phyloP scores from a whole-genome alignment of 2,888 invertebrate species.

The Lepetodrilus schrolli region DNA sequence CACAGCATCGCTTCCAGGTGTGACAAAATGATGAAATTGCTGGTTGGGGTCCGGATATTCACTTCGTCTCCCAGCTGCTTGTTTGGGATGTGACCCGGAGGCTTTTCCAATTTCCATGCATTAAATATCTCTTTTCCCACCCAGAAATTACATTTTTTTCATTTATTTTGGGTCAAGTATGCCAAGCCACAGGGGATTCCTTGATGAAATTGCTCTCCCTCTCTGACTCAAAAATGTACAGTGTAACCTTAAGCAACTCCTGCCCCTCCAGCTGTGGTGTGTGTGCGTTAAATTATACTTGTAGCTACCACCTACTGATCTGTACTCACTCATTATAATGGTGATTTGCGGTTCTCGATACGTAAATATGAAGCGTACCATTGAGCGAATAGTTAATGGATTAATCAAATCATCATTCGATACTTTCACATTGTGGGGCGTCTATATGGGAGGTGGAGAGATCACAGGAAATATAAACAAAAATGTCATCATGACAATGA shows the following conservation, averaged over 20 bases:
- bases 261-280: too few relatives aligned
- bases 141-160: constrained; percentile 17
- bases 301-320: too few relatives aligned
- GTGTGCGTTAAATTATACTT: too few relatives aligned
- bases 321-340: too few relatives aligned
- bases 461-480: too few relatives aligned
- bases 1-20: constrained; percentile 1
- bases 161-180: constrained; percentile 19
- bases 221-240: constrained; percentile 21
- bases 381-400: too few relatives aligned
- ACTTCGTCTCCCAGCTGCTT: not conserved
- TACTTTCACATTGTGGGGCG: too few relatives aligned
- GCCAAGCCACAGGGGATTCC: not conserved
- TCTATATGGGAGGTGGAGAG: too few relatives aligned
- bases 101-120: constrained; percentile 18
- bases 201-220: constrained; percentile 13
- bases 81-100: not conserved
- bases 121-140: constrained; percentile 21
- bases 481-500: too few relatives aligned
- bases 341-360: too few relatives aligned
- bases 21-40: constrained; percentile 17
- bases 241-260: constrained; percentile 3
- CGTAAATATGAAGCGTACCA: too few relatives aligned
- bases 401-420: too few relatives aligned
- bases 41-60: not conserved